Evolutionary conservation across 2,797 vertebrate genomes (phyloP).

Genomic region (Malurus leucopterus): DNA sequence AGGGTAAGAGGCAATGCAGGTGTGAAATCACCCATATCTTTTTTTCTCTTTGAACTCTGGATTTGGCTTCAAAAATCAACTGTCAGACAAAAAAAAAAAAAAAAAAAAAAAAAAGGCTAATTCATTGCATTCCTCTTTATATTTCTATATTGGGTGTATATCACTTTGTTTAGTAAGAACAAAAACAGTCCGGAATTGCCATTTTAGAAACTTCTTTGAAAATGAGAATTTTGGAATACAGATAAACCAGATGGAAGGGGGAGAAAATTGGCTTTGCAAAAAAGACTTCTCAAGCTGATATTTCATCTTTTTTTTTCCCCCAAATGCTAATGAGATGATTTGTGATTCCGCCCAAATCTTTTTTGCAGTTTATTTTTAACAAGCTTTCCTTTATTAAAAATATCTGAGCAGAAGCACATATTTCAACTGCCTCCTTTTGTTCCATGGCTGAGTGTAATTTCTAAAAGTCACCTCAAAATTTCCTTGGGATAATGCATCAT

Average conservation of each 20-base stretch:
- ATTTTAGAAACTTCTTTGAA: conserved; percentile 40
- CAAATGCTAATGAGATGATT: conserved; percentile 51
- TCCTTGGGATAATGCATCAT: neutral
- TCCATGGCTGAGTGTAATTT: conserved; percentile 8
- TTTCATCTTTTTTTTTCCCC: neutral
- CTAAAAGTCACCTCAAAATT: conserved; percentile 43
- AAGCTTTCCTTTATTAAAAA: conserved; percentile 48
- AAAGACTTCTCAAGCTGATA: conserved; percentile 33
- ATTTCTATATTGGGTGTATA: conserved; percentile 4
- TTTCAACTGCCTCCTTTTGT: conserved; percentile 36
- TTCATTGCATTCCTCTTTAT: conserved; percentile 2
- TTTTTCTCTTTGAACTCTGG: neutral
- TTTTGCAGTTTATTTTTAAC: conserved; percentile 58
- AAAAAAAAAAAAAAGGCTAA: neutral
- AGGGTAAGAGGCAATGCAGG: neutral
- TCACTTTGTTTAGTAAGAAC: conserved; percentile 34
- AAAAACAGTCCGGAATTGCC: conserved; percentile 32
- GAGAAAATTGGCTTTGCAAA: conserved; percentile 34
- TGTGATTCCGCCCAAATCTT: conserved; percentile 45
- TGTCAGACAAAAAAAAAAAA: neutral
- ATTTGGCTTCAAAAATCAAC: conserved; percentile 14
- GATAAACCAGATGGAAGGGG: conserved; percentile 49
- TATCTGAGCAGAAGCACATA: conserved; percentile 12
- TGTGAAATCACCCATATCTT: neutral
- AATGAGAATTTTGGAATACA: conserved; percentile 29